phyloP scores from a whole-genome alignment of 1,140 invertebrate species.

The Nephila pilipes region DNA sequence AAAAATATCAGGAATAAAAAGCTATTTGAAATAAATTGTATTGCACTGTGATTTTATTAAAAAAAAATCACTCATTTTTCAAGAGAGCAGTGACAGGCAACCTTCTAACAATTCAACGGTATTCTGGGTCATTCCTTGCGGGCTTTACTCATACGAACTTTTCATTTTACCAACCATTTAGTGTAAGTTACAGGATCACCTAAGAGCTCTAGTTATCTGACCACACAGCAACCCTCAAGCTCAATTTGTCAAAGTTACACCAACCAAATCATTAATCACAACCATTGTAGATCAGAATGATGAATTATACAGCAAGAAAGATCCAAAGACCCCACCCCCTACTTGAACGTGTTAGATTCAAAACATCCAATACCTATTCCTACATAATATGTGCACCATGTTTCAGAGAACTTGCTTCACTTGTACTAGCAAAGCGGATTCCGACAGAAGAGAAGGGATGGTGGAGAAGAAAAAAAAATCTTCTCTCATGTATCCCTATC shows the following conservation, averaged over 20 bases:
- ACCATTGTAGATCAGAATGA: constrained; percentile 34
- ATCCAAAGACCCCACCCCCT: not conserved
- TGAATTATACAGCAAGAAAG: constrained; percentile 32
- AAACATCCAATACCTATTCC: not conserved
- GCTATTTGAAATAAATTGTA: too few relatives aligned
- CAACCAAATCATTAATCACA: constrained; percentile 31
- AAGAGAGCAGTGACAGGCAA: too few relatives aligned
- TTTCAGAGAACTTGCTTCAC: constrained; percentile 37
- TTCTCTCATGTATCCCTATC: constrained; percentile 46
- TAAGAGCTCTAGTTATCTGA: not conserved
- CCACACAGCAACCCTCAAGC: not conserved
- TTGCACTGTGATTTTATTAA: too few relatives aligned
- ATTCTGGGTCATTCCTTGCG: too few relatives aligned
- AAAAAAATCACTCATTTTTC: too few relatives aligned
- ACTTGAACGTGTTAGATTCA: constrained; percentile 6
- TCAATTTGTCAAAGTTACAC: constrained; percentile 41
- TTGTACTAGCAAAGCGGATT: constrained; percentile 27
- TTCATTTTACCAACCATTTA: not conserved
- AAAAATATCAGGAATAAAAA: too few relatives aligned
- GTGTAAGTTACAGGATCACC: not conserved
- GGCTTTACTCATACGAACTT: not conserved
- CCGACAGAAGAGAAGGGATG: constrained; percentile 20
- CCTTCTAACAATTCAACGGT: too few relatives aligned
- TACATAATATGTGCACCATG: not conserved
- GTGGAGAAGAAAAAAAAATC: constrained; percentile 18